Base-by-base conservation (phyloP, 1,140 invertebrate genomes). In the Wasmannia auropunctata region DNA sequence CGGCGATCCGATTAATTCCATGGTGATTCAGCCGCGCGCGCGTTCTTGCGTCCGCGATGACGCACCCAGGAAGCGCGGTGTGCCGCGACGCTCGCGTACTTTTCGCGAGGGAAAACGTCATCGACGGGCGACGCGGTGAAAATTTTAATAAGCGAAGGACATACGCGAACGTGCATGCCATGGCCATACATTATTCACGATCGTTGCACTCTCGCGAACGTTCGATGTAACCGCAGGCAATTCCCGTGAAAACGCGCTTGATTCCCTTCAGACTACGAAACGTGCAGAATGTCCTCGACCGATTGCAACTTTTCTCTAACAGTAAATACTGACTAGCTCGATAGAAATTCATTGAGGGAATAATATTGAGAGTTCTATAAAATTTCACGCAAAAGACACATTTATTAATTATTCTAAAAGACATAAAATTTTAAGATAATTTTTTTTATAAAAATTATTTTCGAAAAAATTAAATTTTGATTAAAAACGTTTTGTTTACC, bases 111-210 rank as follows among this genome's bases (percentile, higher is more conserved):
- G 16, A 22, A n/a, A 5, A 28, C 60, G 65, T 81, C 79, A 72
- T 70, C 58, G 34, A 58, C 25, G 11, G 28, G 19, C 34, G 75
- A 79, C 58, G 65, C 49, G 25, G 19, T 58, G 22, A 72, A 81
- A 70, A 81, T 81, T 81, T 81, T 72, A 72, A 81, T 58, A 43
- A 31, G 25, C 65, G 16, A 19, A 51, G 16, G 10, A 70, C 51
- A 56, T 2, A 65, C 28, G 40, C 5, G 75, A 14, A 49, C 43
- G n/a, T n/a, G n/a, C n/a, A n/a, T n/a, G n/a, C n/a, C n/a, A 19
- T 2, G 19, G 19, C n/a, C 34, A 81, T 81, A 58, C 65, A 72
- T 81, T 81, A 81, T 81, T 81, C 65, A 81, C 67, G 63, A 79
- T 43, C 8, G 31, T 63, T 22, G n/a, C 22, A 46, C 69, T 43